These are phyloP conservation scores for Bursaphelenchus okinawaensis DNA, from an alignment of 2,888 invertebrate genomes.

Conservation along the genomic window DNA sequence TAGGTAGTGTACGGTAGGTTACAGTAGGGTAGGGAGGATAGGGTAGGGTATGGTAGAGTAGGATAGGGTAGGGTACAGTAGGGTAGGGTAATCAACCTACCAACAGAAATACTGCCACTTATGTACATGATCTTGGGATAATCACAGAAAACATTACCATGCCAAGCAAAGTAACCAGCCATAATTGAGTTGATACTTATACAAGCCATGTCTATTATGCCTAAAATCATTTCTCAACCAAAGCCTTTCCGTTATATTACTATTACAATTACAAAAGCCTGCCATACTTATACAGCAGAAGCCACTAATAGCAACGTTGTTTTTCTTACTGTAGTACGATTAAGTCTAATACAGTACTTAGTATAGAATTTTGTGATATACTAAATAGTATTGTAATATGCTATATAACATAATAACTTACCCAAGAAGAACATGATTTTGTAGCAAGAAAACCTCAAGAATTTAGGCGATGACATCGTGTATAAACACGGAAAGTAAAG, in stretches of 20 bases:
- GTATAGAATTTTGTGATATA: no score
- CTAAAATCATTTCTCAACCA: not conserved
- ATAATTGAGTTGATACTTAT: not conserved
- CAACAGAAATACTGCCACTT: constrained; percentile 3
- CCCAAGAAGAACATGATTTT: constrained; percentile 5
- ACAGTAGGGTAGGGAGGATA: not conserved
- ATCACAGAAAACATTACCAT: constrained; percentile 10
- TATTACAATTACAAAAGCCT: no score
- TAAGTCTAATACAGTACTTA: no score
- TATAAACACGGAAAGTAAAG: constrained; percentile 13
- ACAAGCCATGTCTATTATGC: not conserved
- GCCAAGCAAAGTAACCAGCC: constrained; percentile 2
- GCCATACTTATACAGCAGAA: not conserved
- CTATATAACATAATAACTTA: no score
- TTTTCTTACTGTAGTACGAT: no score
- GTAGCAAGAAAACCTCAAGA: constrained; percentile 10
- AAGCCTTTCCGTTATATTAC: no score
- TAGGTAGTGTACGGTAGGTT: not conserved
- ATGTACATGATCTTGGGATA: constrained; percentile 10
- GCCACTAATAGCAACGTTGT: no score
- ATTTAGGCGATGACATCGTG: constrained; percentile 2
- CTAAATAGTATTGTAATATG: no score
- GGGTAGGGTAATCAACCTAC: not conserved
- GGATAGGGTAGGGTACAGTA: not conserved
- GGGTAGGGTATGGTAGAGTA: not conserved